These are phyloP conservation scores for Eutolmus rufibarbis DNA, from an alignment of 2,888 invertebrate species.

Conservation along the genomic window DNA sequence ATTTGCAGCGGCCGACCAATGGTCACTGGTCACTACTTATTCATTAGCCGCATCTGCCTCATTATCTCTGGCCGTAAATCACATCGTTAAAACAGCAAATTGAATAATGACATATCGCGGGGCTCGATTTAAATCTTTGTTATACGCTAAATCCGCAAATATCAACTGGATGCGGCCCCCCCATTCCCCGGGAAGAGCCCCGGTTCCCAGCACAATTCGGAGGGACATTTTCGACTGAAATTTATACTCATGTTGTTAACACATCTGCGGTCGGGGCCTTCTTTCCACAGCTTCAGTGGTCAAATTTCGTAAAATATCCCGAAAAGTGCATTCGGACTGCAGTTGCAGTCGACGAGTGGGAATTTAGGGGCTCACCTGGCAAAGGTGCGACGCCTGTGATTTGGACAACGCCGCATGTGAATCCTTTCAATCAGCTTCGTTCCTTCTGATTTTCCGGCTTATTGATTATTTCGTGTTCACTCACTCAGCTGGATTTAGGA, in stretches of 20 bases:
- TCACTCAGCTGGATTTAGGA: neutral
- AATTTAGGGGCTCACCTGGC: neutral
- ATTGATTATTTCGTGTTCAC: neutral
- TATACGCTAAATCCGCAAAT: neutral
- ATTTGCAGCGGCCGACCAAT: neutral
- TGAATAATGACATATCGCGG: slow-evolving; percentile 14
- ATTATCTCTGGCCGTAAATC: slow-evolving; percentile 23
- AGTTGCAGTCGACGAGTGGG: neutral
- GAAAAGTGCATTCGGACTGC: neutral
- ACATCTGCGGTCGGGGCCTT: neutral
- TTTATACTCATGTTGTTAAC: neutral
- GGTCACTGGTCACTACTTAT: neutral
- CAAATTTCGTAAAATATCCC: neutral
- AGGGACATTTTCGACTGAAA: neutral
- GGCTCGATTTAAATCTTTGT: neutral
- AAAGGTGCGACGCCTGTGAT: neutral
- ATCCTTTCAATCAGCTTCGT: neutral
- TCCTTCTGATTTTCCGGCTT: neutral
- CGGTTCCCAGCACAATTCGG: neutral
- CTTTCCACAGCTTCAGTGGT: neutral
- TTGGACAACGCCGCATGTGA: neutral
- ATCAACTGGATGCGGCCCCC: neutral
- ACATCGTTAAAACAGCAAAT: slow-evolving; percentile 2
- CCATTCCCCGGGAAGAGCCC: neutral
- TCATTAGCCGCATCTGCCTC: slow-evolving; percentile 28